Base-by-base conservation (phyloP, 2,113 vertebrate species). In the Prinia subflava region DNA sequence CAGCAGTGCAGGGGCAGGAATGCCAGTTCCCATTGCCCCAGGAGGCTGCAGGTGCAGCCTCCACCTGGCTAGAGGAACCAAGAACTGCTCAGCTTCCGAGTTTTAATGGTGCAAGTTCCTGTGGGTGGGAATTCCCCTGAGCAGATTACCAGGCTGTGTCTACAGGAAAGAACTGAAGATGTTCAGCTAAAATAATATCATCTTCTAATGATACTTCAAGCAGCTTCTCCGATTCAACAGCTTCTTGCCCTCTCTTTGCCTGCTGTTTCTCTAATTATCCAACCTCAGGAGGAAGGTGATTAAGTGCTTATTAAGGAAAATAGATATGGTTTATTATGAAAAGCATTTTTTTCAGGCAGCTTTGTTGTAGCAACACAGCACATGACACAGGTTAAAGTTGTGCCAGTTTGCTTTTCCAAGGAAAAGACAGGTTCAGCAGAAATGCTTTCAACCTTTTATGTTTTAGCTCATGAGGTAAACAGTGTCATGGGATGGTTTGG, bases 11-110 rank as follows among this genome's bases (percentile, higher is more conserved):
- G 47, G 31, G 41, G 2, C 52, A 44, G 52, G 41, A 67, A 9
- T 3, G 1, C 11, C n/a, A 0, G 24, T 11, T 49, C 52, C n/a
- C 42, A 16, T 12, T 20, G 35, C 22, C 42, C 33, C 56, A 2
- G 8, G 35, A 44, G 50, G 62, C 80, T 50, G 47, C 8, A 3
- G 55, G 13, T 8, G 4, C 35, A 14, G 30, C 0, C 0, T 25
- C n/a, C 3, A 1, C 67, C 83, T 4, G 24, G 13, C 41, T 28
- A 7, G 8, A 8, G 23, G 23, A 30, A 17, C 0, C 0, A 33
- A 35, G 46, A 57, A 11, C 35, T 78, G n/a, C 56, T 65, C 82
- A 74, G 0, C 46, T 17, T 46, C 4, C 2, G 42, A 18, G 30
- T 31, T 41, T 49, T 25, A 25, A 31, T 49, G n/a, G 37, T 14